Percentiles rank a stretch among this genome's conserved stretches.
phyloP scores from a whole-genome alignment of 2,797 vertebrate species.

The Spondyliosoma cantharus region DNA sequence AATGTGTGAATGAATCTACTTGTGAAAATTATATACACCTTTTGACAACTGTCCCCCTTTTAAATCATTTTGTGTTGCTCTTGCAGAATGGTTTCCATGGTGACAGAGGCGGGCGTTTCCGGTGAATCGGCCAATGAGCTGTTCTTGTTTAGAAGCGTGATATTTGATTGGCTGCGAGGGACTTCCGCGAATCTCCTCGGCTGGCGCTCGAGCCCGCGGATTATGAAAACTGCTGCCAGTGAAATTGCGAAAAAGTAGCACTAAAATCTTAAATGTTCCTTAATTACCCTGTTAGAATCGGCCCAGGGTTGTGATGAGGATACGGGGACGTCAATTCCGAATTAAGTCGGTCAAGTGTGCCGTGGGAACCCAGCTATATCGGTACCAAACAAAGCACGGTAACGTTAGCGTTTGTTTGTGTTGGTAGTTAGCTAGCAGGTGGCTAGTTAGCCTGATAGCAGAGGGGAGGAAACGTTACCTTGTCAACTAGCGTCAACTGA shows the following conservation, averaged over 20 bases:
- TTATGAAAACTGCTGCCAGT: slow-evolving; percentile 50
- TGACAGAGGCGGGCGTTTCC: slow-evolving; percentile 55
- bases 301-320: background rate
- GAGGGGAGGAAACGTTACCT: slow-evolving; percentile 65
- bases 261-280: background rate
- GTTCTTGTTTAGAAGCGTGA: background rate
- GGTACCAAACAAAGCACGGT: background rate
- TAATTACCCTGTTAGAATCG: too few species aligned
- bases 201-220: slow-evolving; percentile 66
- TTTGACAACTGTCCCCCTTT: background rate
- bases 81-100: slow-evolving; percentile 39
- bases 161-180: slow-evolving; percentile 73
- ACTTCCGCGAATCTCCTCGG: slow-evolving; percentile 32
- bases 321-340: background rate
- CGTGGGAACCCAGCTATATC: background rate
- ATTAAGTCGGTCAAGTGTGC: background rate
- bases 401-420: slow-evolving; percentile 29
- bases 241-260: background rate
- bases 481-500: slow-evolving; percentile 70
- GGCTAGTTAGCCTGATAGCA: slow-evolving; percentile 50
- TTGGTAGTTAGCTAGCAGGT: slow-evolving; percentile 45
- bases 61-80: background rate
- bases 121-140: slow-evolving; percentile 62
- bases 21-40: slow-evolving; percentile 1
- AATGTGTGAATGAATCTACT: slow-evolving; percentile 1